Evolutionary conservation across 2,888 invertebrate genomes (phyloP), one percentile per base, ranked within the genome.

Genomic region (Coelinius sp.): DNA sequence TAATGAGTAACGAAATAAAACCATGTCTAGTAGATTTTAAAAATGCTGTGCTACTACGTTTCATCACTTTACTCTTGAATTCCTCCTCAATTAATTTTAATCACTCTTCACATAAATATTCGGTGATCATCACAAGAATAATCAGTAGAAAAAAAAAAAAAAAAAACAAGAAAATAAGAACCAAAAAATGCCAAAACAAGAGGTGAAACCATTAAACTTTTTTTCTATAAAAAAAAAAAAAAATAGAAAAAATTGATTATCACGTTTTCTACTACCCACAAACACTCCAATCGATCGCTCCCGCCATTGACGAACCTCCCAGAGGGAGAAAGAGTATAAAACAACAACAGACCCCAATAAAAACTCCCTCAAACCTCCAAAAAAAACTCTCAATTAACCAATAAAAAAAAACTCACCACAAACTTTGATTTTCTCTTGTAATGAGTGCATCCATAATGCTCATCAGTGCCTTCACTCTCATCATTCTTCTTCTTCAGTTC

Each of bases 361-460:
- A 17, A 4, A 4, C 31, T n/a, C 14, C 14, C 14, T 63, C n/a
- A 12, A 14, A n/a, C n/a, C n/a, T n/a, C n/a, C n/a, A 31, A 31
- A 31, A 31, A 31, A 8, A 4, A 4, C 31, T 4, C 31, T 4
- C 31, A 31, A 31, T 31, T 8, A 31, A 6, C 31, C 4, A 31
- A 31, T 31, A 8, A 6, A 49, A 2, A 20, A 49, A 49, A 62
- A 90, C 93, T 92, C 90, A 95, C 95, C 90, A 95, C 94, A 89
- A 95, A 94, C 89, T 95, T 94, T 63, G 94, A 94, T 86, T 94
- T 92, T 82, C 95, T 90, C 86, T 94, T 94, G 85, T 95, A 95
- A 89, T 95, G 95, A 79, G 92, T 92, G 88, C 95, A 95, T 72
- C 95, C 95, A 73, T 85, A 86, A 73, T 78, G 78, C 59, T 83